Evolutionary conservation across 1,140 invertebrate species (phyloP), one percentile per base, ranked within the genome.

Genomic region (Piezodorus guildinii): DNA sequence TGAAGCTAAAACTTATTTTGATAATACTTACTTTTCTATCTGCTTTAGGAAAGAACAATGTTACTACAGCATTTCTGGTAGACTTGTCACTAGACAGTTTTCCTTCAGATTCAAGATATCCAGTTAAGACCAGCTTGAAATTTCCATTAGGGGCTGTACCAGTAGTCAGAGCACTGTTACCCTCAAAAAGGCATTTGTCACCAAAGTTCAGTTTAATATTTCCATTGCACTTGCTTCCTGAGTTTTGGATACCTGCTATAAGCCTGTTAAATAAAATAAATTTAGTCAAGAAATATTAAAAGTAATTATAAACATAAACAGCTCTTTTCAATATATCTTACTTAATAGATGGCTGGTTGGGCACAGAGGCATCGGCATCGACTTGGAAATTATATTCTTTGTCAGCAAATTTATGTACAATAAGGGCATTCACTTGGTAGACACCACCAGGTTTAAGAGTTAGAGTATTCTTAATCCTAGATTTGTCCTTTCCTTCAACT

Each of bases 381-480:
- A 81, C 68, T 49, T 79, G 77, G 60, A 83, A 65, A 58, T 84
- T 77, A 0, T 81, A 67, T 59, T 83, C 79, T 8, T 80, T 76
- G 10, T 25, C 30, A 0, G 76, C 72, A 2, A 78, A 66, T 30
- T 78, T 77, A 68, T 82, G 78, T 0, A 73, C 72, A 0, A 85
- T 73, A 0, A 76, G 75, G n/a, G 81, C 79, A 10, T 80, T 80
- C 0, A 84, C 72, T 67, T 83, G 78, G 65, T 84, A 81, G 71
- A 81, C 84, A 27, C 78, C 80, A 15, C 81, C 77, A n/a, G 81
- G 78, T 9, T 80, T 79, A 1, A 86, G 62, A 34, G 80, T 77
- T 1, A 87, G 54, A 14, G 77, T 78, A 66, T 83, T 81, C 39
- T 78, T 75, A 45, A 82, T 79, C 65, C 85, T 84, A 25, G 79